phyloP scores from a whole-genome alignment of 2,888 invertebrate species.

The Melieria crassipennis region DNA sequence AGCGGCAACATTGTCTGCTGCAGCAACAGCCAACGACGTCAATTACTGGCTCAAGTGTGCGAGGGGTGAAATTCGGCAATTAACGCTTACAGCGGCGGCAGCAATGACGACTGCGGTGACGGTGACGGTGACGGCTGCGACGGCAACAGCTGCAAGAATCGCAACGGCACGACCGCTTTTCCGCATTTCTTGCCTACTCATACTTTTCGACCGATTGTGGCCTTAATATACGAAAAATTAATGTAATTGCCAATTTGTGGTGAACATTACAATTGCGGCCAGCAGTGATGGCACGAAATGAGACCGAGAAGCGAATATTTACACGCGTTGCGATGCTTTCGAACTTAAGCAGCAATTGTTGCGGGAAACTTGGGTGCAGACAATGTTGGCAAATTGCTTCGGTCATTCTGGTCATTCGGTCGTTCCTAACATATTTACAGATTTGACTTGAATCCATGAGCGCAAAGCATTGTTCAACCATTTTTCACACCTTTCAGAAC shows the following conservation, averaged over 20 bases:
- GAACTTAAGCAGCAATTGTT: too few relatives aligned
- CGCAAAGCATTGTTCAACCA: too few relatives aligned
- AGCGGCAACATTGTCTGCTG: too few relatives aligned
- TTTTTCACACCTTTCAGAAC: too few relatives aligned
- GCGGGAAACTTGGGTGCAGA: too few relatives aligned
- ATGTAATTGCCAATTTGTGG: conserved; percentile 30
- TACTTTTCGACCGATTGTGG: conserved; percentile 12
- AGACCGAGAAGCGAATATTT: too few relatives aligned
- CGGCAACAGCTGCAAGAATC: not conserved
- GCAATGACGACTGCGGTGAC: not conserved
- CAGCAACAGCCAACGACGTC: conserved; percentile 2
- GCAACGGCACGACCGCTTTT: not conserved
- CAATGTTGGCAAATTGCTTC: too few relatives aligned
- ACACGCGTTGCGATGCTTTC: too few relatives aligned
- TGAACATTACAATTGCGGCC: not conserved
- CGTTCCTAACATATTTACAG: too few relatives aligned
- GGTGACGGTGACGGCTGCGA: not conserved
- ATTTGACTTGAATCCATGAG: too few relatives aligned
- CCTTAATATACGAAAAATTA: conserved; percentile 23
- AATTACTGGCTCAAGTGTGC: conserved; percentile 21
- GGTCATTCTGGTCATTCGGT: too few relatives aligned
- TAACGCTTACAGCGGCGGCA: not conserved
- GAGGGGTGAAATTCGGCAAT: conserved; percentile 15
- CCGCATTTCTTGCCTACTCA: not conserved
- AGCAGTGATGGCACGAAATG: too few relatives aligned